Base-by-base conservation (phyloP, 2,888 invertebrate species). In the Drosophila nr. perissopoda region DNA sequence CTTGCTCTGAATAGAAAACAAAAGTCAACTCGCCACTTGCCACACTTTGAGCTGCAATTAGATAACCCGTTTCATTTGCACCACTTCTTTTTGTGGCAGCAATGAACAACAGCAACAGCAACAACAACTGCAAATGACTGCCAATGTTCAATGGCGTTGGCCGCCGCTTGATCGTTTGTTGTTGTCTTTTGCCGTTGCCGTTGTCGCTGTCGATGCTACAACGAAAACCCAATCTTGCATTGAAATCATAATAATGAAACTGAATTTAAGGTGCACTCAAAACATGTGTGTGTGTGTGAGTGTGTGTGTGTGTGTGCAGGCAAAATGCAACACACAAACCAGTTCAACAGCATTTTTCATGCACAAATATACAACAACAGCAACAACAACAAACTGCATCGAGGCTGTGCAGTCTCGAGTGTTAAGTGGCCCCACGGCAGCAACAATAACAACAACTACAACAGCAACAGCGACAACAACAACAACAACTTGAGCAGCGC, bases 11-110 rank as follows among this genome's bases (percentile, higher is more conserved):
- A 90, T 90, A 85, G 85, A 85, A 85, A 85, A 83, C 83, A 85
- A 85, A 85, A 85, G 85, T 85, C 85, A 85, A 85, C 88, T 82
- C 85, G 88, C 88, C 89, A 89, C 89, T 84, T 90, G 90, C 89
- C 89, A 89, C 90, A 88, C 83, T 86, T 76, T 69, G 79, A 73
- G 82, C 87, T 80, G 87, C 90, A 90, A 87, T 87, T 87, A 87
- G 87, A 87, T 87, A 87, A 87, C 87, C 85, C 80, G 87, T 87
- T 87, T 90, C 89, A 78, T 86, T 83, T 85, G 85, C 85, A 89
- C 85, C 88, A 90, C 82, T 87, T 87, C 87, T 89, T 86, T 83
- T 87, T 63, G 68, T 61, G 66, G 65, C 83, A 62, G 54, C 69
- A 61, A 36, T 60, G 25, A 45, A 62, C 83, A 64, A 48, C 70